Evolutionary conservation across 2,888 invertebrate species (phyloP).

Genomic region (Aethes cnicana): DNA sequence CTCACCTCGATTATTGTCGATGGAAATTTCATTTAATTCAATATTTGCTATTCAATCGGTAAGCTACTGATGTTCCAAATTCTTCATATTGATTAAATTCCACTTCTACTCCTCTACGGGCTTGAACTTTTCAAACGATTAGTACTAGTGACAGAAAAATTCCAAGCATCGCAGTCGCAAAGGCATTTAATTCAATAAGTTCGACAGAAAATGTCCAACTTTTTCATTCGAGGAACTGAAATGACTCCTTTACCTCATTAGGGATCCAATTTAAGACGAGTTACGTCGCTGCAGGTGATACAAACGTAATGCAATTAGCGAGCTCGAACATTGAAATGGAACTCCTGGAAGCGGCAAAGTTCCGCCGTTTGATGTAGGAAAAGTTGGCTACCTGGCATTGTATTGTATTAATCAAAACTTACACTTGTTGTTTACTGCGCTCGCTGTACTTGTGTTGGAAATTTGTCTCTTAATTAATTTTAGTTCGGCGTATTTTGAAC

Average conservation of each 20-base stretch:
- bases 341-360: slow-evolving; percentile 16
- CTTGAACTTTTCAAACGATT: no score
- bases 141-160: no score
- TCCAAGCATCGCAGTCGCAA: not conserved
- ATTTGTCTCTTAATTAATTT: no score
- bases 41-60: no score
- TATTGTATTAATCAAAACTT: slow-evolving; percentile 21
- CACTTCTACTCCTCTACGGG: no score
- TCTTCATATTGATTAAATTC: no score
- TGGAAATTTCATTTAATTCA: no score
- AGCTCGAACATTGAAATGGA: slow-evolving; percentile 36
- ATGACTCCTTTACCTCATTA: slow-evolving; percentile 73
- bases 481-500: no score
- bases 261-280: slow-evolving; percentile 70
- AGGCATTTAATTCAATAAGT: slow-evolving; percentile 3
- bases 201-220: slow-evolving; percentile 4
- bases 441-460: no score
- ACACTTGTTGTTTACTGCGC: not conserved
- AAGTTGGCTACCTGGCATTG: slow-evolving; percentile 3
- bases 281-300: slow-evolving; percentile 71
- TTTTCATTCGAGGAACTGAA: slow-evolving; percentile 46
- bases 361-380: slow-evolving; percentile 10
- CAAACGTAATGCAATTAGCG: slow-evolving; percentile 75
- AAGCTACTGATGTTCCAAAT: no score
- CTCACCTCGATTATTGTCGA: no score